Evolutionary conservation across 2,888 invertebrate genomes (phyloP).

Genomic region (Plutella xylostella): DNA sequence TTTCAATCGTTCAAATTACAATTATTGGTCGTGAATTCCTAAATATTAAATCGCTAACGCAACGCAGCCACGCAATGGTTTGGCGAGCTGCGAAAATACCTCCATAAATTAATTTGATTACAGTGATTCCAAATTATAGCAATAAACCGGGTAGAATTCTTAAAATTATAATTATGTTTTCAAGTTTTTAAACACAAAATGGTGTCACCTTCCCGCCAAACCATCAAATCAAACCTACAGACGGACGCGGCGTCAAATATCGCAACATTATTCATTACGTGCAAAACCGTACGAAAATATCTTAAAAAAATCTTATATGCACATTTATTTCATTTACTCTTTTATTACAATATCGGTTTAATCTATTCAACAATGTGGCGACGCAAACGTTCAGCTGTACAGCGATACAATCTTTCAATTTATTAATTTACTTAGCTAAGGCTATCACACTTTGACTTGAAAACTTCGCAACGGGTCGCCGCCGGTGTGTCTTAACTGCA

Average conservation of each 20-base stretch:
- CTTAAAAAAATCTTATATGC: conserved; percentile 48
- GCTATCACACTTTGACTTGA: conserved; percentile 25
- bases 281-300: conserved; percentile 71
- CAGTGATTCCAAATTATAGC: not conserved
- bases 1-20: conserved; percentile 53
- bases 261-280: conserved; percentile 48
- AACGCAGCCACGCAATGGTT: conserved; percentile 32
- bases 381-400: conserved; percentile 61
- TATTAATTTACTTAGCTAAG: conserved; percentile 39
- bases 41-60: conserved; percentile 49
- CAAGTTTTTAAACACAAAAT: not conserved
- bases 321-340: conserved; percentile 31
- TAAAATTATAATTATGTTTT: too few species aligned
- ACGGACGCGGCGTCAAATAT: conserved; percentile 29
- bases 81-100: too few species aligned
- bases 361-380: conserved; percentile 67
- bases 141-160: too few species aligned
- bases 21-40: conserved; percentile 68
- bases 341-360: conserved; percentile 24
- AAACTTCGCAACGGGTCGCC: not conserved
- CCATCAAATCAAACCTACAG: conserved; percentile 32
- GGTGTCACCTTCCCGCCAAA: conserved; percentile 30
- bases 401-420: conserved; percentile 43
- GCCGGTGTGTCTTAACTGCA: conserved; percentile 19
- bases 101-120: too few species aligned